phyloP scores from a whole-genome alignment of 2,797 vertebrate species.

The Pantherophis vulpinus region DNA sequence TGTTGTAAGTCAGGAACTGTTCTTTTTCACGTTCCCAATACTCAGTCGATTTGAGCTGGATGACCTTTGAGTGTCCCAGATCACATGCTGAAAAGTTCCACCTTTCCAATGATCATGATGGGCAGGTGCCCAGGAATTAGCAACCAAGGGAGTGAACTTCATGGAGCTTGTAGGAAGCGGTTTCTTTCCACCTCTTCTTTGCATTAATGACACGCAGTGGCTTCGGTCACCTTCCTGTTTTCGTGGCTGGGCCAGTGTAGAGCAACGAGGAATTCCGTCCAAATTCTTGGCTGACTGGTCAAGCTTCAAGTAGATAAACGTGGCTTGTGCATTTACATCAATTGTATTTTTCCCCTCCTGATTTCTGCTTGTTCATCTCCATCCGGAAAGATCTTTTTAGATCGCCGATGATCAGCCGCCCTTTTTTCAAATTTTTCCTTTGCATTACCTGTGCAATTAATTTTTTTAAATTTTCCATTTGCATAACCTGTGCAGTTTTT shows the following conservation, averaged over 20 bases:
- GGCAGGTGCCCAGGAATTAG: neutral
- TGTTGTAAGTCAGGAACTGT: no score
- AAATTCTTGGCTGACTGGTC: neutral
- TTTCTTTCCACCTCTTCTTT: neutral
- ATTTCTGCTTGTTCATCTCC: neutral
- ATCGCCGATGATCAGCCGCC: accelerated
- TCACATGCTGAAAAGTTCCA: no score
- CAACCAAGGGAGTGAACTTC: neutral
- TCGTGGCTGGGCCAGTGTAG: neutral
- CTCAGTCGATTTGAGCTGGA: neutral
- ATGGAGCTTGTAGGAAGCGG: neutral
- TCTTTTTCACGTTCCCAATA: no score
- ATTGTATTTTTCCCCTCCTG: neutral
- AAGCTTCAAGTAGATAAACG: neutral
- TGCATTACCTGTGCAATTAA: no score
- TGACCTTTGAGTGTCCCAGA: neutral
- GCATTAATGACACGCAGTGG: no score
- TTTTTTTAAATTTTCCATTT: no score
- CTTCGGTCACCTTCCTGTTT: neutral
- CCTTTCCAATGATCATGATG: neutral
- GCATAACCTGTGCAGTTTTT: no score
- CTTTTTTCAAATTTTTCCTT: neutral
- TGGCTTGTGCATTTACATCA: neutral
- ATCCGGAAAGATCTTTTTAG: neutral
- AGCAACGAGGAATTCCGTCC: neutral